A percentile compares a stretch with the other conserved stretches of the same genome.
phyloP scores from a whole-genome alignment of 1,140 invertebrate species.

The Mizuhopecten yessoensis region DNA sequence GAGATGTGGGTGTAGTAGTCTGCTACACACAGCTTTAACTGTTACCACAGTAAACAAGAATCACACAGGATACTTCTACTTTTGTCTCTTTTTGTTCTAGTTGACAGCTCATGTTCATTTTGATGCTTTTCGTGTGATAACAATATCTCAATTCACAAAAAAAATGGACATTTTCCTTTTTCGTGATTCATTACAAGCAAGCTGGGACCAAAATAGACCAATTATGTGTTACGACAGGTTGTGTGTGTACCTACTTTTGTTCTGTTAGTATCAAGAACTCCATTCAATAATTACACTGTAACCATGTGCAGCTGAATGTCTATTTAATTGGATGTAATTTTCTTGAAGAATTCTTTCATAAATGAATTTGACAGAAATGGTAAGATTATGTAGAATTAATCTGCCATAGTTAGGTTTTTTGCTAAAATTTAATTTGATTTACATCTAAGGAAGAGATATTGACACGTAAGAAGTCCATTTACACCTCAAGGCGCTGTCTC shows the following conservation, averaged over 20 bases:
- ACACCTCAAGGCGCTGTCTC: not conserved
- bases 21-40: not conserved
- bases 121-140: not conserved
- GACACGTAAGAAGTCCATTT: not conserved
- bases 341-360: slow-evolving; percentile 11
- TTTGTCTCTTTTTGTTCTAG: not conserved
- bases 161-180: not conserved
- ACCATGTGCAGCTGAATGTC: not conserved
- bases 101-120: not conserved
- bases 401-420: not conserved
- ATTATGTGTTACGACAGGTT: not conserved
- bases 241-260: not conserved
- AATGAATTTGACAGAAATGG: not conserved
- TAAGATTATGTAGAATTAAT: not conserved
- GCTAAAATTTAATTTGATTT: not conserved
- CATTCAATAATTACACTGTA: not conserved
- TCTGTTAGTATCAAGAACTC: not conserved
- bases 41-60: not conserved
- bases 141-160: not conserved
- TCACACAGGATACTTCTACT: not conserved
- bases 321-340: not conserved
- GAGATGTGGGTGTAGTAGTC: not conserved
- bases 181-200: not conserved
- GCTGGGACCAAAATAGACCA: not conserved
- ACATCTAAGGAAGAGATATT: not conserved